Percentiles rank a stretch among this genome's conserved stretches.
Evolutionary conservation across 2,113 vertebrate species (phyloP).

Genomic region (Antennarius striatus): DNA sequence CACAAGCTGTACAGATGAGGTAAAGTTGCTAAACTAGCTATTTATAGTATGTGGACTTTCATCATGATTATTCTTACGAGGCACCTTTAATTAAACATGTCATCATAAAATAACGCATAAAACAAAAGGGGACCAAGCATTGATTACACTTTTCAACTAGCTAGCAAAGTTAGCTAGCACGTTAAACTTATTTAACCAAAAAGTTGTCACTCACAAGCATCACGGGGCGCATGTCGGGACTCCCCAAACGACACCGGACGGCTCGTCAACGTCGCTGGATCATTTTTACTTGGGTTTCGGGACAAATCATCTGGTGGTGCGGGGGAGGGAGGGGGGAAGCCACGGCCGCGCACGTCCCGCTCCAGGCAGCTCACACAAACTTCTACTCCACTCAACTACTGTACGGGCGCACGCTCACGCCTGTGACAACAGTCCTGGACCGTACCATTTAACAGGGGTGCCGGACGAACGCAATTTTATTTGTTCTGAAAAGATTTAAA

Average conservation of each 20-base stretch:
- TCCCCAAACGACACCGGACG: conserved; percentile 12
- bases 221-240: conserved; percentile 28
- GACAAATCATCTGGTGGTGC: conserved; percentile 25
- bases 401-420: conserved; percentile 61
- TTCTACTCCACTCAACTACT: conserved; percentile 53
- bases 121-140: conserved; percentile 6
- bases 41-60: background rate
- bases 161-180: conserved; percentile 16
- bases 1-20: conserved; percentile 32
- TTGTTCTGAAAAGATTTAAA: background rate
- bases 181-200: conserved; percentile 27
- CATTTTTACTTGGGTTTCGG: conserved; percentile 31
- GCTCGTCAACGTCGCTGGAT: conserved; percentile 34
- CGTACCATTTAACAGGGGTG: conserved; percentile 33
- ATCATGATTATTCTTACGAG: background rate
- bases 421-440: conserved; percentile 56
- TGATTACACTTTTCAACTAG: background rate
- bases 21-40: conserved; percentile 62
- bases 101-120: background rate
- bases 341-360: conserved; percentile 27
- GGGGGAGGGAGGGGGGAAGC: conserved; percentile 2
- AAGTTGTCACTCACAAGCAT: conserved; percentile 65
- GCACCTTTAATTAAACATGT: background rate
- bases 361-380: conserved; percentile 45
- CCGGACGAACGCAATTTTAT: background rate